These are phyloP conservation scores for Epirrhoe tristata DNA, from an alignment of 2,888 invertebrate species.

Conservation along the genomic window DNA sequence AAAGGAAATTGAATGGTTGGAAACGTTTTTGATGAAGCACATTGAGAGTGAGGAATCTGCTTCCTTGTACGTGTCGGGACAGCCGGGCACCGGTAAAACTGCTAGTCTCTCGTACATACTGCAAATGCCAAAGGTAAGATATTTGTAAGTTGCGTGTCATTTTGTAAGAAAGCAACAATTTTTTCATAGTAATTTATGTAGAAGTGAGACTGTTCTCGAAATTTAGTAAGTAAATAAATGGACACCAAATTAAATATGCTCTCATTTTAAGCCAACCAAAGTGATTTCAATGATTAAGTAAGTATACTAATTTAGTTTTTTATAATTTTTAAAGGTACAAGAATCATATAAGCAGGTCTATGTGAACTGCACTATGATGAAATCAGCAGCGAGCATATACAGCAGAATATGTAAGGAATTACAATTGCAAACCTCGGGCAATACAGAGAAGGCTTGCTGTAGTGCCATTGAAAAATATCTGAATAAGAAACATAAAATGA, in stretches of 20 bases:
- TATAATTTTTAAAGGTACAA: constrained; percentile 67
- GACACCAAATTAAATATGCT: too few relatives aligned
- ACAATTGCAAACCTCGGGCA: constrained; percentile 82
- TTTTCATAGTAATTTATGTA: too few relatives aligned
- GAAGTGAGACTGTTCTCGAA: too few relatives aligned
- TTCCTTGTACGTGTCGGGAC: constrained; percentile 97
- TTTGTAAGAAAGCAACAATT: too few relatives aligned
- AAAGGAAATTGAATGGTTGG: constrained; percentile 89
- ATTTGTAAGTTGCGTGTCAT: neutral
- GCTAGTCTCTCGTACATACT: constrained; percentile 93
- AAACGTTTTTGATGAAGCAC: constrained; percentile 88
- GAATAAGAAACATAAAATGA: constrained; percentile 88
- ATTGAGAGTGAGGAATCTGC: constrained; percentile 88
- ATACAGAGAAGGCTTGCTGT: constrained; percentile 88
- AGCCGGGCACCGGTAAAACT: constrained; percentile 99
- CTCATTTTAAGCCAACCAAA: too few relatives aligned
- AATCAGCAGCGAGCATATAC: constrained; percentile 93
- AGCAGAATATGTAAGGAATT: constrained; percentile 91
- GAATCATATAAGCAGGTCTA: constrained; percentile 87
- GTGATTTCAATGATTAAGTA: neutral
- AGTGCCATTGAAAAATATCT: constrained; percentile 89
- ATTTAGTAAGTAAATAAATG: too few relatives aligned
- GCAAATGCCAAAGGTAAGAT: constrained; percentile 85
- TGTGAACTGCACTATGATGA: constrained; percentile 95
- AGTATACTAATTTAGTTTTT: neutral